Evolutionary conservation across 2,113 vertebrate species (phyloP), one percentile per base, ranked within the genome.

Genomic region (Xiphophorus hellerii): DNA sequence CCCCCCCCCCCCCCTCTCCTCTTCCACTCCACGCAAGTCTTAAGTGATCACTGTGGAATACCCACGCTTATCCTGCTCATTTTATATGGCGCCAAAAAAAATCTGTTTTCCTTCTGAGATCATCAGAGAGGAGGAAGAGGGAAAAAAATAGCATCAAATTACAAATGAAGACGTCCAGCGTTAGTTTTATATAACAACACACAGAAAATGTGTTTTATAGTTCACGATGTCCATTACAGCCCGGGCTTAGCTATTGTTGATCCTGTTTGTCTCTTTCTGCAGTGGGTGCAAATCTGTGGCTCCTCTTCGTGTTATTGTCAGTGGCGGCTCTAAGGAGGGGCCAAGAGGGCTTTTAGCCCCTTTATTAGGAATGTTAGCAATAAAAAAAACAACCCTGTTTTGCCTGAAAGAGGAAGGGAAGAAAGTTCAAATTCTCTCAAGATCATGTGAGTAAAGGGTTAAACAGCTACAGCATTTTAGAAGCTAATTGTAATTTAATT

Each of bases 241-340:
- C 44, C 28, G 62, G n/a, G 67, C 65, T 77, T 42, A 69, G 60
- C 78, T 58, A 29, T 72, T 89, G 77, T 84, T 88, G 77, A 80
- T 75, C 42, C 66, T 66, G 65, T 84, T 86, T 73, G 51, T 73
- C n/a, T 71, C 5, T 51, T 51, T 44, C 33, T 29, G 28, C 14
- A 6, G 65, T 39, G 62, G 62, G 29, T 28, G 66, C 14, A 29
- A 20, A 29, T 20, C 66, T 48, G 39, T 39, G 25, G 14, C 35
- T 13, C 37, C 33, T 27, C 33, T 39, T 66, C 35, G 13, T n/a
- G 22, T 58, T 58, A n/a, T 58, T n/a, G 51, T 58, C 51, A 58
- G 51, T 33, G 17, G 29, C 62, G 15, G 29, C 29, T 11, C 15
- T 9, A 31, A 31, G 29, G 62, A 17, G 30, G 15, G 15, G 62